Percentiles rank a stretch among this genome's conserved stretches.
Evolutionary conservation across 2,113 vertebrate species (phyloP).

Genomic region (Variabilichromis moorii): DNA sequence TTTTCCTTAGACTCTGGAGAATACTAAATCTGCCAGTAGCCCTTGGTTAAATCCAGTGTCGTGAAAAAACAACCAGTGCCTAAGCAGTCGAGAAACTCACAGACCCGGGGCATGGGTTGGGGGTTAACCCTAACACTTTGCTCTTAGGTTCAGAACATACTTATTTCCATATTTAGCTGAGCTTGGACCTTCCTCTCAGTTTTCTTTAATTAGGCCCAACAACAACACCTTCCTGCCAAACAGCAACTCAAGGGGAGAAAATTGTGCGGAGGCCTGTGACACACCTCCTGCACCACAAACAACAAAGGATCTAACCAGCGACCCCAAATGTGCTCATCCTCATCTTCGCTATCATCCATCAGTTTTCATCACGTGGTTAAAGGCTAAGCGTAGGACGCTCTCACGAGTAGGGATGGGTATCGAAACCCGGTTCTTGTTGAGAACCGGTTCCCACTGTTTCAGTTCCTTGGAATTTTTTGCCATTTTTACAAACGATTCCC

Average conservation of each 20-base stretch:
- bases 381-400: neutral
- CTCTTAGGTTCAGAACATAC: neutral
- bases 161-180: neutral
- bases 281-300: rapidly evolving
- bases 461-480: rapidly evolving
- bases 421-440: neutral
- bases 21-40: neutral
- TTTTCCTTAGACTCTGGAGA: neutral
- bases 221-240: neutral
- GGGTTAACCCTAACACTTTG: neutral
- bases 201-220: neutral
- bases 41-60: neutral
- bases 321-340: neutral
- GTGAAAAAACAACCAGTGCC: neutral
- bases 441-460: neutral
- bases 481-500: rapidly evolving
- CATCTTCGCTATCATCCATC: neutral
- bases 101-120: neutral
- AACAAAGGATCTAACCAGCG: neutral
- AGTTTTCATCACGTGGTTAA: neutral
- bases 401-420: neutral
- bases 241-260: neutral
- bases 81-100: neutral
- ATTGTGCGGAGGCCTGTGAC: neutral
- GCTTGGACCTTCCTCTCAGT: neutral